These are phyloP conservation scores for Cordilura impudica DNA, from an alignment of 2,888 invertebrate genomes.

Conservation along the genomic window DNA sequence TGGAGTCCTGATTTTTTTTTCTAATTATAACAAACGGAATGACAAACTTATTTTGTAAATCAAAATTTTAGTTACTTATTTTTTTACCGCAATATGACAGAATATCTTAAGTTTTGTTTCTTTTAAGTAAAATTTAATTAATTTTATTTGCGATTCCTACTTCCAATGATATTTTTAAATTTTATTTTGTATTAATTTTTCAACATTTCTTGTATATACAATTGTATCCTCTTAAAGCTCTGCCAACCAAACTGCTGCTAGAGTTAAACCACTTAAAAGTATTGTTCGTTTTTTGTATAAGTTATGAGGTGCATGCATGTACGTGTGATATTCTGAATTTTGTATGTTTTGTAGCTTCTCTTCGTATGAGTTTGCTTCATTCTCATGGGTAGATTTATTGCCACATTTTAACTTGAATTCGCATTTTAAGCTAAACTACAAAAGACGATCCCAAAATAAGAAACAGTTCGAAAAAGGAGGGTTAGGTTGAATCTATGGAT, in stretches of 20 bases:
- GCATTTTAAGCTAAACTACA: slow-evolving; percentile 29
- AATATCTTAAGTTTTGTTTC: too few species aligned
- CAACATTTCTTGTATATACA: too few species aligned
- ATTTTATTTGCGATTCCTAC: too few species aligned
- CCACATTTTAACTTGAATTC: slow-evolving; percentile 64
- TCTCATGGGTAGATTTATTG: slow-evolving; percentile 72
- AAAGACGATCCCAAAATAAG: slow-evolving; percentile 4
- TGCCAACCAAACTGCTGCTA: not conserved
- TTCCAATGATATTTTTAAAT: too few species aligned
- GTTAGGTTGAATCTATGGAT: not conserved
- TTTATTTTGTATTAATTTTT: too few species aligned
- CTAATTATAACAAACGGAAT: too few species aligned
- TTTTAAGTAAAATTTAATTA: too few species aligned
- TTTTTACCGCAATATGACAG: too few species aligned
- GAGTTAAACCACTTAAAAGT: not conserved
- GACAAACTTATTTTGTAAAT: too few species aligned
- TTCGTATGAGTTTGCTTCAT: slow-evolving; percentile 53
- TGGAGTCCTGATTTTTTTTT: too few species aligned
- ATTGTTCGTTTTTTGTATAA: not conserved
- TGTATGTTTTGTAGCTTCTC: not conserved
- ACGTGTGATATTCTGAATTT: not conserved
- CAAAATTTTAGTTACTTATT: too few species aligned
- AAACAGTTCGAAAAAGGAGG: not conserved
- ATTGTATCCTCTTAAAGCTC: not conserved
- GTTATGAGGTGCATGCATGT: not conserved